phyloP scores from a whole-genome alignment of 2,797 vertebrate species.

The Hypotaenidia philippensis region DNA sequence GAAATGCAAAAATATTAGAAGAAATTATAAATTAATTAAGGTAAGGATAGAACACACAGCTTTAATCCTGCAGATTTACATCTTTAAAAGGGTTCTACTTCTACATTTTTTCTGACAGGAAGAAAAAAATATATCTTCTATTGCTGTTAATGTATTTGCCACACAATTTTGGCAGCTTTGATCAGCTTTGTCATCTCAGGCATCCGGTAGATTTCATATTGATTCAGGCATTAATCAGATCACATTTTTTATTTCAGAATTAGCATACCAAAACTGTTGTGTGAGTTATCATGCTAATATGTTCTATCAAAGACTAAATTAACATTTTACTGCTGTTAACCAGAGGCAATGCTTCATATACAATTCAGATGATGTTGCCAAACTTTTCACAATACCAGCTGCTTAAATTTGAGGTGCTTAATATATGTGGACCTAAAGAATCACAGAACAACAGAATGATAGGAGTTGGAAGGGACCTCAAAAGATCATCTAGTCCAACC shows the following conservation, averaged over 20 bases:
- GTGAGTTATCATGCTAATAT: conserved; percentile 75
- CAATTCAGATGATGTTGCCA: conserved; percentile 58
- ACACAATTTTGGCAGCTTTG: conserved; percentile 51
- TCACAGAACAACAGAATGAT: too few relatives aligned
- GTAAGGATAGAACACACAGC: background rate
- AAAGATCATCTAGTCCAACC: too few relatives aligned
- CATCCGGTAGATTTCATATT: conserved; percentile 62
- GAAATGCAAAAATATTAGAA: background rate
- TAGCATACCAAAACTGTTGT: conserved; percentile 71
- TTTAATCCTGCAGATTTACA: background rate
- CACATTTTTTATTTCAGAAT: conserved; percentile 68
- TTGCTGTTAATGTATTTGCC: conserved; percentile 12
- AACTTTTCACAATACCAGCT: conserved; percentile 58
- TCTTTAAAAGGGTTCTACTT: conserved; percentile 26
- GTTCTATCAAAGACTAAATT: conserved; percentile 76
- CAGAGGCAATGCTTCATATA: conserved; percentile 50
- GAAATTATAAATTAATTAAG: background rate
- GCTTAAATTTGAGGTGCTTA: conserved; percentile 57
- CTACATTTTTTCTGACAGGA: conserved; percentile 12
- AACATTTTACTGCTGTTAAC: conserved; percentile 76
- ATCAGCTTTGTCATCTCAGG: conserved; percentile 60
- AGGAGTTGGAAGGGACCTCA: too few relatives aligned
- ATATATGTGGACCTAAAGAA: conserved; percentile 19
- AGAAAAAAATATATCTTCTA: background rate
- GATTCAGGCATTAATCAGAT: conserved; percentile 68